Evolutionary conservation across 2,888 invertebrate genomes (phyloP).

Genomic region (Pilophorus perplexus): DNA sequence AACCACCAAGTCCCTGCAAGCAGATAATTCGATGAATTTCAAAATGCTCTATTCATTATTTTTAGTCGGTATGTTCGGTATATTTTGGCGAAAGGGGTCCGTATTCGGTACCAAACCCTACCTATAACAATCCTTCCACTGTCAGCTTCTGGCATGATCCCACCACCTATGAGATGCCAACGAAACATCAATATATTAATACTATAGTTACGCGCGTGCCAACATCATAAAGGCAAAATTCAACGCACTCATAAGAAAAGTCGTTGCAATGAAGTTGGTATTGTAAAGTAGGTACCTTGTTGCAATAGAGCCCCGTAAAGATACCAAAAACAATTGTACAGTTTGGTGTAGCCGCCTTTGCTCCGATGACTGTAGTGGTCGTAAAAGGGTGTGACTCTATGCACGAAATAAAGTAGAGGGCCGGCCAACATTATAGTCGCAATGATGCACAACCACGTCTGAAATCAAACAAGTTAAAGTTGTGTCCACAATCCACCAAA

Average conservation of each 20-base stretch:
- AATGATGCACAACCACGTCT: conserved; percentile 82
- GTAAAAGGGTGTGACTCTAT: conserved; percentile 70
- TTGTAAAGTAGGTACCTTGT: conserved; percentile 68
- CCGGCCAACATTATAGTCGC: conserved; percentile 73
- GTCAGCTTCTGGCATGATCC: conserved; percentile 79
- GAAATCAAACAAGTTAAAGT: too few relatives aligned
- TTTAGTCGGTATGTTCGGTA: too few relatives aligned
- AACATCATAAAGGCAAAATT: neutral
- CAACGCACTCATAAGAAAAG: neutral
- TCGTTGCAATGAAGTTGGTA: neutral
- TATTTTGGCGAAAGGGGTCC: too few relatives aligned
- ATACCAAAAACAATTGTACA: conserved; percentile 74
- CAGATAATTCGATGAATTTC: too few relatives aligned
- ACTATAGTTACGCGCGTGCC: neutral
- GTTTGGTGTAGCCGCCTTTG: conserved; percentile 50
- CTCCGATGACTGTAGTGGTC: conserved; percentile 60
- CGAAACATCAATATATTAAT: neutral
- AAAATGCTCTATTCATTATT: too few relatives aligned
- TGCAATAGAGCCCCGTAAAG: conserved; percentile 86
- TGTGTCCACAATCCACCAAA: too few relatives aligned
- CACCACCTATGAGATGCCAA: conserved; percentile 64
- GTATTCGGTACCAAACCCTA: too few relatives aligned
- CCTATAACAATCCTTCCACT: conserved; percentile 79
- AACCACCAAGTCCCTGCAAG: conserved; percentile 78
- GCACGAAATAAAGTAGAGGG: conserved; percentile 70